Evolutionary conservation across 1,140 invertebrate species (phyloP), one percentile per base, ranked within the genome.

Genomic region (Diorhabda elongata): DNA sequence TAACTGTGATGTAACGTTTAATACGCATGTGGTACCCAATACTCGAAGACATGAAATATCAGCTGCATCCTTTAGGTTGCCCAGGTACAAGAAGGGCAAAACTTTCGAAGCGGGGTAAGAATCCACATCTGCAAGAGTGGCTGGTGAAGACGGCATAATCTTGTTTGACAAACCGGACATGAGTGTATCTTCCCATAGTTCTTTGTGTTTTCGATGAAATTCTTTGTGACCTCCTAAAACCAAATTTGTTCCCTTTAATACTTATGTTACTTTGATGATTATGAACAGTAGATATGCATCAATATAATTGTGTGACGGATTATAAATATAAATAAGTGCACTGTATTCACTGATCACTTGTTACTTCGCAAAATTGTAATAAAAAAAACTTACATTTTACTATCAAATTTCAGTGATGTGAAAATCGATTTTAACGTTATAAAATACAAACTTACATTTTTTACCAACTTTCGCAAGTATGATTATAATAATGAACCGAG

Each of bases 71-170:
- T 87, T 84, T 76, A 91, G 91, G 82, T 95, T 96, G 71, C 94
- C 94, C 67, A 96, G 86, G 80, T 92, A 93, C 42, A 96, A 84
- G 83, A 92, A 94, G n/a, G 93, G 92, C 65, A 96, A 84, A 43
- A 96, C 90, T 79, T 91, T 83, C 47, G 92, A 92, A 52, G 91
- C 91, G 3, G 89, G 90, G 74, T 92, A 88, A 66, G 85, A 87
- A 81, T 94, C 91, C 71, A 93, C 91, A 77, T 91, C 90, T 74
- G 82, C 76, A 74, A 82, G 70, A 52, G 47, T 52, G 44, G 77
- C 66, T 44, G 79, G 79, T 11, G 78, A 77, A 4, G 80, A 74
- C 11, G 79, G 77, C 61, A 80, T 69, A n/a, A 79, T 74, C 56
- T 74, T 66, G 4, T 76, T 72, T 11, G 75, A 72, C 58, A 79